phyloP scores from a whole-genome alignment of 2,888 invertebrate genomes.

The Meta bourneti region DNA sequence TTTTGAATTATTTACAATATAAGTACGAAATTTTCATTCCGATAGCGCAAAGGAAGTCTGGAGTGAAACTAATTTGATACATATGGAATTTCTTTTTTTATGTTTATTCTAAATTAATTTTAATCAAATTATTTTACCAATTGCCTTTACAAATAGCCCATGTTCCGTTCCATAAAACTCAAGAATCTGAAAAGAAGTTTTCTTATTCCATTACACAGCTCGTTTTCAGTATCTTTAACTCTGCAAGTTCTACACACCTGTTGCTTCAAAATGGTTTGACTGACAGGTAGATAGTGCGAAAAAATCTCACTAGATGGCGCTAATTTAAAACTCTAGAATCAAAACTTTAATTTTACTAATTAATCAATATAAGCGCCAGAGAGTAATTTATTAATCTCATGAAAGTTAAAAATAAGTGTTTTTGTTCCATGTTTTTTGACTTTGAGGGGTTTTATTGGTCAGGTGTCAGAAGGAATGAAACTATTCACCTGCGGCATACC shows the following conservation, averaged over 20 bases:
- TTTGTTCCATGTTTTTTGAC: background rate
- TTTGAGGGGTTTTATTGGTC: background rate
- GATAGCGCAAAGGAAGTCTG: too few species aligned
- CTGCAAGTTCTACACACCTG: background rate
- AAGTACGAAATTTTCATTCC: too few species aligned
- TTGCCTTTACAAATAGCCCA: too few species aligned
- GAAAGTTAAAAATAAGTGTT: background rate
- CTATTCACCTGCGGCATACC: background rate
- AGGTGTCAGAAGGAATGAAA: background rate
- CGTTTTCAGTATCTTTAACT: too few species aligned
- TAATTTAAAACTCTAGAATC: background rate
- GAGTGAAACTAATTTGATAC: too few species aligned
- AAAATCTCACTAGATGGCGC: slow-evolving; percentile 45
- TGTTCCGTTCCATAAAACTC: too few species aligned
- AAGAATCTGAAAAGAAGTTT: too few species aligned
- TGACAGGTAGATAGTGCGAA: slow-evolving; percentile 10
- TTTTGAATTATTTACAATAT: too few species aligned
- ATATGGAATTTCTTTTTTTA: too few species aligned
- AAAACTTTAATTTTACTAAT: background rate
- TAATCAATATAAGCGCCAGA: background rate
- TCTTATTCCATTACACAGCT: too few species aligned
- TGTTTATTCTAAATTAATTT: too few species aligned
- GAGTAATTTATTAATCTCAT: background rate
- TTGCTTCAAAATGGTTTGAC: background rate
- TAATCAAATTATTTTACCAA: too few species aligned